Conservation (phyloP, 2,888 invertebrate genomes). For the Xestia xanthographa region DNA sequence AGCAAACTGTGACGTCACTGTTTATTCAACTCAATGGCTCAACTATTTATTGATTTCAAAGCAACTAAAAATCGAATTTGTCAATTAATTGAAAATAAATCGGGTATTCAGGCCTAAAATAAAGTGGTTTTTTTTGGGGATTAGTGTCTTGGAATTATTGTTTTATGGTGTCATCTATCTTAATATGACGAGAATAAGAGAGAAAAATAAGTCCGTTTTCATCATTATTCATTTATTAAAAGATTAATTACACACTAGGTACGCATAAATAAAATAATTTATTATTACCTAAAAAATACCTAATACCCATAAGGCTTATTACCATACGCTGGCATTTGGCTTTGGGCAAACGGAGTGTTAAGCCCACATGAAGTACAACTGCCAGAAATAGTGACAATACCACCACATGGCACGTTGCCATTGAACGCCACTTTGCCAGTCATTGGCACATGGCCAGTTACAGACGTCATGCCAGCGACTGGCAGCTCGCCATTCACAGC, state of each 20-base stretch:
- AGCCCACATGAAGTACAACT: constrained; percentile 47
- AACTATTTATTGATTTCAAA: no score
- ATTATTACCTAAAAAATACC: constrained; percentile 22
- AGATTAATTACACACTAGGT: constrained; percentile 27
- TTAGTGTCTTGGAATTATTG: no score
- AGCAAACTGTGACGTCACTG: no score
- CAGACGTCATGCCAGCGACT: constrained; percentile 68
- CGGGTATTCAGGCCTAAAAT: no score
- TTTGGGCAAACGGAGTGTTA: not conserved
- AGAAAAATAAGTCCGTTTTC: not conserved
- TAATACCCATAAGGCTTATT: constrained; percentile 51
- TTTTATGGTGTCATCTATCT: no score
- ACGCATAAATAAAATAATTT: constrained; percentile 31
- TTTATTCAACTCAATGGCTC: no score
- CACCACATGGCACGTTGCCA: constrained; percentile 58
- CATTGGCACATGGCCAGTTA: constrained; percentile 58
- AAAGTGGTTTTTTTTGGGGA: no score
- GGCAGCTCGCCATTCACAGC: constrained; percentile 70
- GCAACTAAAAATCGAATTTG: no score
- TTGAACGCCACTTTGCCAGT: constrained; percentile 61
- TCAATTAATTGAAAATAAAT: no score
- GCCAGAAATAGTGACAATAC: constrained; percentile 62
- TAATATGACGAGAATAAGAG: not conserved
- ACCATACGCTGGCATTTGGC: constrained; percentile 18
- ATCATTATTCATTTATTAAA: constrained; percentile 5